A percentile compares a stretch with the other conserved stretches of the same genome.
Conservation (phyloP, 1,140 invertebrate genomes). For the Polyergus mexicanus region DNA sequence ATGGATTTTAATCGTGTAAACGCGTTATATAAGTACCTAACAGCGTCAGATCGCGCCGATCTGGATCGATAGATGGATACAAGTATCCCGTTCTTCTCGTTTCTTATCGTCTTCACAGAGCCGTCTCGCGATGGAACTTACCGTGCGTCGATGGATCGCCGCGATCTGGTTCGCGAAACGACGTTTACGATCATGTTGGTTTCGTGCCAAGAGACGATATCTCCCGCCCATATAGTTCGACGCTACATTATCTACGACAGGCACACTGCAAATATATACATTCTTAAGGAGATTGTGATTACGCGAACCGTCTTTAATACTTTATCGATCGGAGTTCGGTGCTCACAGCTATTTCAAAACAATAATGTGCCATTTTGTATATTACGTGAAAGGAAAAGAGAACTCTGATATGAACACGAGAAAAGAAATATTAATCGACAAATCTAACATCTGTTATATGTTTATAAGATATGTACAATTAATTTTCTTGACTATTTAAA, state of each 20-base stretch:
- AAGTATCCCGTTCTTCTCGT: slow-evolving; percentile 26
- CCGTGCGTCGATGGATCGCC: slow-evolving; percentile 63
- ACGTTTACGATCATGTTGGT: slow-evolving; percentile 69
- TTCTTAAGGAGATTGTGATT: slow-evolving; percentile 36
- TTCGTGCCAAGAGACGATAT: slow-evolving; percentile 74
- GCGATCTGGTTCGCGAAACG: slow-evolving; percentile 65
- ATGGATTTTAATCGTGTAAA: slow-evolving; percentile 68
- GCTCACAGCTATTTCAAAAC: neutral
- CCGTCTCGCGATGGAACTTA: slow-evolving; percentile 29
- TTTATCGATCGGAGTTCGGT: slow-evolving; percentile 8
- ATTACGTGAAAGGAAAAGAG: neutral
- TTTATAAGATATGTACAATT: slow-evolving; percentile 1
- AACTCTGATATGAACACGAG: neutral
- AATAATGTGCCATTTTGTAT: neutral
- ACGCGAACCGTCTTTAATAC: neutral
- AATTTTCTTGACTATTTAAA: neutral
- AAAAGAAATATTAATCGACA: neutral
- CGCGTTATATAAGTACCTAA: slow-evolving; percentile 74
- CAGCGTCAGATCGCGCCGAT: slow-evolving; percentile 67
- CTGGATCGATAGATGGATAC: slow-evolving; percentile 46
- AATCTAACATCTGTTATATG: neutral
- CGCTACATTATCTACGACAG: slow-evolving; percentile 53
- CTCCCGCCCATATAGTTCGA: slow-evolving; percentile 56
- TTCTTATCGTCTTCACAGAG: slow-evolving; percentile 41
- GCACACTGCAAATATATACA: slow-evolving; percentile 23